phyloP scores from a whole-genome alignment of 1,140 invertebrate species.

The Odontomachus brunneus region DNA sequence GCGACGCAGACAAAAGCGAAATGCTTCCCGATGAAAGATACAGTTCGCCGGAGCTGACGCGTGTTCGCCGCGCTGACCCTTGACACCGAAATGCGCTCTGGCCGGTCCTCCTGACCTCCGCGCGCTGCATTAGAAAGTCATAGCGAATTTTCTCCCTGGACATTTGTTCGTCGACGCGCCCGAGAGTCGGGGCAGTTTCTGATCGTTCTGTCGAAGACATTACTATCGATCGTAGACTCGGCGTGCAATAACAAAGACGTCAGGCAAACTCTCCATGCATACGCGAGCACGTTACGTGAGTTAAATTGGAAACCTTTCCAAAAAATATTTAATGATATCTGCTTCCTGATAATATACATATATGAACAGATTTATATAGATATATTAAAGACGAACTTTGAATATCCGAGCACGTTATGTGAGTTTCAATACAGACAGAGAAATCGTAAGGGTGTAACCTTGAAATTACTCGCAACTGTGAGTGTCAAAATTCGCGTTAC shows the following conservation, averaged over 20 bases:
- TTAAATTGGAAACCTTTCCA: too few relatives aligned
- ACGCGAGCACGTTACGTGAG: constrained; percentile 17
- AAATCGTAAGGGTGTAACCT: too few relatives aligned
- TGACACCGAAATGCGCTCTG: constrained; percentile 17
- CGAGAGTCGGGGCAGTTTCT: constrained; percentile 2
- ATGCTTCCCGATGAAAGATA: constrained; percentile 38
- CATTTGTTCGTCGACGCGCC: background rate
- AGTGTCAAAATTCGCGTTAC: too few relatives aligned
- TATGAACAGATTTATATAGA: too few relatives aligned
- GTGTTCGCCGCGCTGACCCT: constrained; percentile 13
- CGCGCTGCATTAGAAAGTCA: constrained; percentile 34
- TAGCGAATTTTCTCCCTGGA: background rate
- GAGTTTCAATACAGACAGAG: background rate
- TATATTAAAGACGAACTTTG: too few relatives aligned
- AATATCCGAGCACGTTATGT: constrained; percentile 14
- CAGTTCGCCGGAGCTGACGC: background rate
- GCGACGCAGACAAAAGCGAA: constrained; percentile 13
- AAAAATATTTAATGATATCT: too few relatives aligned
- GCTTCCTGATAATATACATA: too few relatives aligned
- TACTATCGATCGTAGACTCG: constrained; percentile 22
- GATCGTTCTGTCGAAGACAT: constrained; percentile 28
- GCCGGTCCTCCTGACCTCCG: background rate
- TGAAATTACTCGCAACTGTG: too few relatives aligned
- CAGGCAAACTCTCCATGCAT: constrained; percentile 17
- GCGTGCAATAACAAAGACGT: constrained; percentile 23